Conservation (phyloP, 2,888 invertebrate genomes). For the Cacoxenus indagator region DNA sequence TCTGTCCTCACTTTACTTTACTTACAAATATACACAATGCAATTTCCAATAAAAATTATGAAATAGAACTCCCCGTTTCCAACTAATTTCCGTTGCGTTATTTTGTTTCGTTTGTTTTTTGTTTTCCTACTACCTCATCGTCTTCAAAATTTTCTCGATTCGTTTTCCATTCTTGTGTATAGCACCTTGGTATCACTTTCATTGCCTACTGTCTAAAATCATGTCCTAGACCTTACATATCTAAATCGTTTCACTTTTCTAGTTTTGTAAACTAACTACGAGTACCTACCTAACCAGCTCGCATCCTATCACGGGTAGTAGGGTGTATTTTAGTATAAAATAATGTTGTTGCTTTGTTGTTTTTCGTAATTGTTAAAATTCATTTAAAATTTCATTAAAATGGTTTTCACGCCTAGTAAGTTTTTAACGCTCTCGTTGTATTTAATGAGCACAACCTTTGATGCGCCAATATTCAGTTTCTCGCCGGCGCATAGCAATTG, state of each 20-base stretch:
- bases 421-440: conserved; percentile 88
- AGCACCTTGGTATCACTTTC: conserved; percentile 67
- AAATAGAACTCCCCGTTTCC: conserved; percentile 24
- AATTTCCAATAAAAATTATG: conserved; percentile 44
- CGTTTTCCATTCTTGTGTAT: conserved; percentile 47
- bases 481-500: conserved; percentile 84
- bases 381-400: conserved; percentile 77
- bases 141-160: conserved; percentile 27
- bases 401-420: conserved; percentile 85
- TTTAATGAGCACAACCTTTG: conserved; percentile 85
- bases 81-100: conserved; percentile 21
- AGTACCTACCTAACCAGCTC: neutral
- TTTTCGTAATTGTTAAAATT: conserved; percentile 30
- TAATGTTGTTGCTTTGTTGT: conserved; percentile 32
- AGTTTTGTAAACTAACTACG: conserved; percentile 26
- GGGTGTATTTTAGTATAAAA: conserved; percentile 24
- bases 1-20: conserved; percentile 33
- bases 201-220: conserved; percentile 56
- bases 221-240: conserved; percentile 33
- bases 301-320: conserved; percentile 17
- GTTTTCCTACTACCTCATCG: conserved; percentile 7
- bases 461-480: conserved; percentile 83
- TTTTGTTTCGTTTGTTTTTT: conserved; percentile 20
- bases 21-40: conserved; percentile 50
- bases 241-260: conserved; percentile 15